Percentiles rank a stretch among this genome's conserved stretches.
phyloP scores from a whole-genome alignment of 2,888 invertebrate genomes.

The Diabrotica balteata region DNA sequence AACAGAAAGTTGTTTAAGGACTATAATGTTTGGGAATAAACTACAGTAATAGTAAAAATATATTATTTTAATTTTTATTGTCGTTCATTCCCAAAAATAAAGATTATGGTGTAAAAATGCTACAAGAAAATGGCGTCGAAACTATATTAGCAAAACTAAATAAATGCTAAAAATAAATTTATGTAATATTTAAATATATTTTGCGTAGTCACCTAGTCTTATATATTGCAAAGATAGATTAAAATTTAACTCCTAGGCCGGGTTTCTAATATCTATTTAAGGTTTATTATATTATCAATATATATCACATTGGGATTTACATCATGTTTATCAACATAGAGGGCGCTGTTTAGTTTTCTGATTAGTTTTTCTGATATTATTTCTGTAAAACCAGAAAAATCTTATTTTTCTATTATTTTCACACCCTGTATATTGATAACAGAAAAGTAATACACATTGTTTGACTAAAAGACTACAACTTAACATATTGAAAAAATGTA shows the following conservation, averaged over 20 bases:
- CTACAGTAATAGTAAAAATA: too few relatives aligned
- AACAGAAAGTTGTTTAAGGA: too few relatives aligned
- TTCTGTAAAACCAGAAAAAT: slow-evolving; percentile 42
- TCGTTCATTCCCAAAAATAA: too few relatives aligned
- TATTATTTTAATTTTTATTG: too few relatives aligned
- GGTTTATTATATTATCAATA: slow-evolving; percentile 54
- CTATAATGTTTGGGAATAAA: too few relatives aligned
- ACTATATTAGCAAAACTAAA: too few relatives aligned
- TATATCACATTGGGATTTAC: slow-evolving; percentile 56
- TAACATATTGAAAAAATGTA: slow-evolving; percentile 31
- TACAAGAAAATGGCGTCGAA: too few relatives aligned
- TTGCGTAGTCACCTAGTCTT: too few relatives aligned
- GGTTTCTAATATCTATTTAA: slow-evolving; percentile 37
- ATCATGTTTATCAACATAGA: slow-evolving; percentile 37
- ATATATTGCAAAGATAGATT: too few relatives aligned
- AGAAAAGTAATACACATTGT: slow-evolving; percentile 30
- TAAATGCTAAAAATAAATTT: too few relatives aligned
- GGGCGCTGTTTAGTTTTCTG: slow-evolving; percentile 21
- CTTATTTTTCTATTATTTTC: slow-evolving; percentile 12
- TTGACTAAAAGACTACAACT: slow-evolving; percentile 29
- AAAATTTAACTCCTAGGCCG: slow-evolving; percentile 27
- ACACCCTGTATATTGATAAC: slow-evolving; percentile 29
- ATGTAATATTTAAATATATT: too few relatives aligned
- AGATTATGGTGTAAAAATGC: too few relatives aligned
- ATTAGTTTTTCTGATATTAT: slow-evolving; percentile 23